phyloP scores from a whole-genome alignment of 2,888 invertebrate species.

The Dyspetes luteomarginatus region DNA sequence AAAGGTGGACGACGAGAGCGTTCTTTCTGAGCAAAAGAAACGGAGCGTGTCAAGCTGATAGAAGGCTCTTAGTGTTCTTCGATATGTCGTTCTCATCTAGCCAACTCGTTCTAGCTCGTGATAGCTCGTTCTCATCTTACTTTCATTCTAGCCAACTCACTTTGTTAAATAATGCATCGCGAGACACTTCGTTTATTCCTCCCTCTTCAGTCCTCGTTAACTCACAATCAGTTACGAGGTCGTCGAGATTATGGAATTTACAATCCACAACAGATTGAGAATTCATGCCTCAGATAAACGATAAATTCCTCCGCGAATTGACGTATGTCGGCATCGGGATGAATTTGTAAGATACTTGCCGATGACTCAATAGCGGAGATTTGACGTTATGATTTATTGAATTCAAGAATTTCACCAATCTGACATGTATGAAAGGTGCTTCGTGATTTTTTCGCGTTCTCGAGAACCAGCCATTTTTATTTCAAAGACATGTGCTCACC shows the following conservation, averaged over 20 bases:
- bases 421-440: neutral
- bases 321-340: neutral
- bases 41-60: slow-evolving; percentile 53
- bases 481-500: slow-evolving; percentile 11
- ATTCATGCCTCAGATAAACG: neutral
- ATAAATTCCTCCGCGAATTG: slow-evolving; percentile 9
- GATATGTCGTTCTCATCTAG: too few species aligned
- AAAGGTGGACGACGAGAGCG: slow-evolving; percentile 19
- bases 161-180: slow-evolving; percentile 1
- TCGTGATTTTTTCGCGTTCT: neutral
- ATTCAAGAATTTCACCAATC: too few species aligned
- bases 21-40: slow-evolving; percentile 47
- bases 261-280: neutral
- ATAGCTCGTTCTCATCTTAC: slow-evolving; percentile 17
- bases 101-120: slow-evolving; percentile 5
- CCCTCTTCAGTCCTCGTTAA: neutral
- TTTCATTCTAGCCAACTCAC: slow-evolving; percentile 20
- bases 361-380: too few species aligned
- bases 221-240: slow-evolving; percentile 39
- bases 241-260: slow-evolving; percentile 38
- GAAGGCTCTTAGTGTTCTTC: slow-evolving; percentile 5
- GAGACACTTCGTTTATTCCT: neutral
- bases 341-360: too few species aligned
- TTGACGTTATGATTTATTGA: too few species aligned
- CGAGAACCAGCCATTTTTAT: neutral